Evolutionary conservation across 2,888 invertebrate genomes (phyloP).

Genomic region (Watsonalla cultraria): DNA sequence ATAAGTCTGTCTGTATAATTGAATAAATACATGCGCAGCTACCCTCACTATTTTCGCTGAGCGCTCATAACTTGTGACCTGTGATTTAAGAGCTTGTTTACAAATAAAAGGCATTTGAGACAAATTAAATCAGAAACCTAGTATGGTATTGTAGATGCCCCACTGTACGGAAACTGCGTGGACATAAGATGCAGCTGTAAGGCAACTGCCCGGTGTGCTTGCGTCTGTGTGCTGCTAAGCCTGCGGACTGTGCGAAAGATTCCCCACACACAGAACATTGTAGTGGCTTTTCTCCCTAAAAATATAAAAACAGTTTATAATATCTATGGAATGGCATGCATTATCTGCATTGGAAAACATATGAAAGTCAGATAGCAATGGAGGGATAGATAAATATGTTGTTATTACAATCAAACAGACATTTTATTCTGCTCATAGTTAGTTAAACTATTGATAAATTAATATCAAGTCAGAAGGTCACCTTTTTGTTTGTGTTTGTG

Average conservation of each 20-base stretch:
- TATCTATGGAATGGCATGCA: background rate
- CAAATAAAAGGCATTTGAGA: too few species aligned
- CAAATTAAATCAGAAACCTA: conserved; percentile 33
- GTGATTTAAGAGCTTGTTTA: too few species aligned
- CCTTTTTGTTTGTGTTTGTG: too few species aligned
- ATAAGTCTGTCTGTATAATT: too few species aligned
- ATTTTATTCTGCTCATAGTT: too few species aligned
- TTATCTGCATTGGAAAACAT: background rate
- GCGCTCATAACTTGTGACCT: too few species aligned
- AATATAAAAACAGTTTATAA: conserved; percentile 8
- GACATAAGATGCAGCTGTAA: conserved; percentile 62
- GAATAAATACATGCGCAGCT: too few species aligned
- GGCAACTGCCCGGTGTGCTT: conserved; percentile 69
- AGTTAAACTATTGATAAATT: too few species aligned
- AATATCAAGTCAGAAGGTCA: too few species aligned
- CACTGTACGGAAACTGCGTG: conserved; percentile 62
- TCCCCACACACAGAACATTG: conserved; percentile 59
- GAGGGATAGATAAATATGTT: too few species aligned
- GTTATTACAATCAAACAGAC: too few species aligned
- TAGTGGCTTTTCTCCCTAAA: conserved; percentile 69
- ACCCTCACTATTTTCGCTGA: too few species aligned
- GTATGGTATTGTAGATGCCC: conserved; percentile 70
- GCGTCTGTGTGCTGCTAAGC: conserved; percentile 57
- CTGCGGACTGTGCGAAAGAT: conserved; percentile 66
- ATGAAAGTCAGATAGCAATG: background rate